Evolutionary conservation across 2,888 invertebrate genomes (phyloP).

Genomic region (Conops quadrifasciatus): DNA sequence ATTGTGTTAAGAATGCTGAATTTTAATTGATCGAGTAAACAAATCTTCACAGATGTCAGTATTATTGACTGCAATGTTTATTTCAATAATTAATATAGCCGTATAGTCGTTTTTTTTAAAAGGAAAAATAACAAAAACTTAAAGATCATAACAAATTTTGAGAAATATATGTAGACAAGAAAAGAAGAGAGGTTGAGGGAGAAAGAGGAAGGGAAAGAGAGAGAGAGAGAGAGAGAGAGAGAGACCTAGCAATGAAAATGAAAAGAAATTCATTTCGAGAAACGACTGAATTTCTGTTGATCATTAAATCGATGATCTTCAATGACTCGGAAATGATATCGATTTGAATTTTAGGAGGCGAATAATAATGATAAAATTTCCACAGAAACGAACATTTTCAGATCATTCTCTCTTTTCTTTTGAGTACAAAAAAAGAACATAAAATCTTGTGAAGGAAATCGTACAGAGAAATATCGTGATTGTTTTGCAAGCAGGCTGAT

Average conservation of each 20-base stretch:
- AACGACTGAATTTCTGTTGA: too few relatives aligned
- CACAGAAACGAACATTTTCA: too few relatives aligned
- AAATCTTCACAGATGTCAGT: neutral
- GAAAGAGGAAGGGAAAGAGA: neutral
- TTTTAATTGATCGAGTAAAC: neutral
- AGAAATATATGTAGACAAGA: neutral
- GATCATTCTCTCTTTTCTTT: too few relatives aligned
- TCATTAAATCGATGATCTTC: too few relatives aligned
- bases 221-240: constrained; percentile 1
- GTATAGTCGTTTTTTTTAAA: neutral
- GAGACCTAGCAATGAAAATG: neutral
- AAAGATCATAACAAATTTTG: neutral
- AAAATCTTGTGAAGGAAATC: too few relatives aligned
- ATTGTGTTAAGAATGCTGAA: too few relatives aligned
- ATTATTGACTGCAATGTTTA: constrained; percentile 13
- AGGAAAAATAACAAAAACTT: neutral
- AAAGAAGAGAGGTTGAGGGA: neutral
- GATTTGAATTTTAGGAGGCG: too few relatives aligned
- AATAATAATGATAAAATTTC: too few relatives aligned
- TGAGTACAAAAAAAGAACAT: too few relatives aligned
- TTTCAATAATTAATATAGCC: neutral
- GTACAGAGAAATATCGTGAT: too few relatives aligned
- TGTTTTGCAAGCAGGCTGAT: too few relatives aligned
- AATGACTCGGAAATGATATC: too few relatives aligned
- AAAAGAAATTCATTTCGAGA: neutral